Evolutionary conservation across 2,888 invertebrate genomes (phyloP).

Genomic region (Zaprionus lineosus): DNA sequence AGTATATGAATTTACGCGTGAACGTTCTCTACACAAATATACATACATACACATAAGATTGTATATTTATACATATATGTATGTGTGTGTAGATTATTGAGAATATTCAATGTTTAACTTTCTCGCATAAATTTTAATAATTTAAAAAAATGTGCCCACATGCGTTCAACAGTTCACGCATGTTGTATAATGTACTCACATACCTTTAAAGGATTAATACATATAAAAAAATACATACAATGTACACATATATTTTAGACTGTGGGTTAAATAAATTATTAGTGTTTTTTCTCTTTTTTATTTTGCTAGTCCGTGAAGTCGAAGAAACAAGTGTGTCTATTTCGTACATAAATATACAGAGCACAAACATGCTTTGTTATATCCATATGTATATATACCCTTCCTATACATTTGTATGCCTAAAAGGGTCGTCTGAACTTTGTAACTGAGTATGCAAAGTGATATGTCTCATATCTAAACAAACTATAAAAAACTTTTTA

Average conservation of each 20-base stretch:
- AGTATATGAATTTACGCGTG: neutral
- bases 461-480: constrained; percentile 5
- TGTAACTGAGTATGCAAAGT: too few species aligned
- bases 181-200: constrained; percentile 10
- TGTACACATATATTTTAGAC: too few species aligned
- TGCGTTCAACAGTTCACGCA: constrained; percentile 27
- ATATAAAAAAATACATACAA: constrained; percentile 2
- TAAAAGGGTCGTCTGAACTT: too few species aligned
- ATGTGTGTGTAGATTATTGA: neutral
- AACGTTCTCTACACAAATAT: neutral
- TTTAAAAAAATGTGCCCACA: constrained; percentile 47
- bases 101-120: constrained; percentile 19
- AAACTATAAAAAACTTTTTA: too few species aligned
- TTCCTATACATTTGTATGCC: too few species aligned
- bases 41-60: too few species aligned
- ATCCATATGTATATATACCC: neutral
- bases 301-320: too few species aligned
- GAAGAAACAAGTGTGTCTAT: too few species aligned
- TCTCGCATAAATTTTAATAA: constrained; percentile 62
- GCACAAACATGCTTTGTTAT: too few species aligned
- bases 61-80: neutral
- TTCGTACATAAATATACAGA: too few species aligned
- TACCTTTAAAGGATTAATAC: neutral
- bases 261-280: too few species aligned
- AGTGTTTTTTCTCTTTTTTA: too few species aligned